A percentile compares a stretch with the other conserved stretches of the same genome.
These are phyloP conservation scores for Paraescarpia echinospica DNA, from an alignment of 1,140 invertebrate species.

Conservation along the genomic window DNA sequence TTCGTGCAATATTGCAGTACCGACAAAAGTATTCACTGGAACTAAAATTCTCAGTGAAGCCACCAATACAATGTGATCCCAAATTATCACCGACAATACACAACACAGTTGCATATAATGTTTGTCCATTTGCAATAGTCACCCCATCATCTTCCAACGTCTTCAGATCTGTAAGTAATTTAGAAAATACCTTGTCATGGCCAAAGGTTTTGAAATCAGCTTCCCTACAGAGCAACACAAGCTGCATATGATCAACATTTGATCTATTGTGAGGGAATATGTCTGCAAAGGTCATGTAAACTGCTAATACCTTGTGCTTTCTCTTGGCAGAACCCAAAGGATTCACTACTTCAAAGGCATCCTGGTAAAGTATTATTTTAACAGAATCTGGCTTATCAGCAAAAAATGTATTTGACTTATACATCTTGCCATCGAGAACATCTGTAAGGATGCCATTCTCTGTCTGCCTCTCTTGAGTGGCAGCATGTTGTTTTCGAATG, in stretches of 20 bases:
- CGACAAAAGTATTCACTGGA: neutral
- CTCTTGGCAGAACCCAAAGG: constrained; percentile 16
- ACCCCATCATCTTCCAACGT: constrained; percentile 10
- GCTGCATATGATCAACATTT: constrained; percentile 19
- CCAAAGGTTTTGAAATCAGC: constrained; percentile 15
- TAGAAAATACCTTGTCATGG: neutral
- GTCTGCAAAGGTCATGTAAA: constrained; percentile 14
- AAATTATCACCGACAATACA: constrained; percentile 17
- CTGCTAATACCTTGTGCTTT: constrained; percentile 17
- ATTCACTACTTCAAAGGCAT: constrained; percentile 22
- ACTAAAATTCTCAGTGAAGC: constrained; percentile 19
- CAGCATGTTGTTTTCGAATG: neutral
- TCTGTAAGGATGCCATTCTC: constrained; percentile 1
- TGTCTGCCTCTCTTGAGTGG: neutral
- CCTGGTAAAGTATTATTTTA: constrained; percentile 12
- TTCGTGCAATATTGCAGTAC: constrained; percentile 8
- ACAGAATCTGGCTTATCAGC: constrained; percentile 4
- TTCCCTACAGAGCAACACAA: constrained; percentile 19
- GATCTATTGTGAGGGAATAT: constrained; percentile 20
- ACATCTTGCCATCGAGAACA: constrained; percentile 8
- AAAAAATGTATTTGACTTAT: neutral
- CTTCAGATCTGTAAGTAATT: neutral
- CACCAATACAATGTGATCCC: constrained; percentile 11
- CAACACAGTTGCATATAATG: constrained; percentile 5
- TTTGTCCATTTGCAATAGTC: constrained; percentile 7